Evolutionary conservation across 2,888 invertebrate species (phyloP).

Genomic region (Lypha dubia): DNA sequence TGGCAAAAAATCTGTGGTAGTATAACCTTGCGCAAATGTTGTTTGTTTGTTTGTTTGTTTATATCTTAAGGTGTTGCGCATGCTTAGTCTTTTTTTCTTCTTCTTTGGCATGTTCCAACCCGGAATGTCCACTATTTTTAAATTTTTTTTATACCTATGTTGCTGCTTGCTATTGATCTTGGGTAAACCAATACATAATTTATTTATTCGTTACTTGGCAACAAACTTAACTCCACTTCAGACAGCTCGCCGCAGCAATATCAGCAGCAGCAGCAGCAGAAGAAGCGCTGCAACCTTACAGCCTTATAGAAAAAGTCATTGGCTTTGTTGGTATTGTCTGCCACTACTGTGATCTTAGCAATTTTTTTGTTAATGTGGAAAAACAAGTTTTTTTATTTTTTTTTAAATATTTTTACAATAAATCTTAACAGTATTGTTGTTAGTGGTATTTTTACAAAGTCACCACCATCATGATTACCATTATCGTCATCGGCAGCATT

Average conservation of each 20-base stretch:
- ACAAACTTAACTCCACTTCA: conserved; percentile 41
- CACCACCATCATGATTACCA: conserved; percentile 27
- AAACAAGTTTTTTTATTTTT: conserved; percentile 57
- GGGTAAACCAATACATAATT: no score
- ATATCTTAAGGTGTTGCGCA: conserved; percentile 56
- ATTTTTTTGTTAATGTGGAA: conserved; percentile 26
- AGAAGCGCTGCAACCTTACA: conserved; percentile 1
- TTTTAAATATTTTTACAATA: conserved; percentile 49
- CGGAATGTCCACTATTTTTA: conserved; percentile 49
- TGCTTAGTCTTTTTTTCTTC: conserved; percentile 12
- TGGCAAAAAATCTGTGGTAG: conserved; percentile 31
- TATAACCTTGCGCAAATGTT: conserved; percentile 64
- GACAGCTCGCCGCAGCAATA: background rate
- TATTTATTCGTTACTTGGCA: conserved; percentile 19
- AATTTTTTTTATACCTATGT: conserved; percentile 43
- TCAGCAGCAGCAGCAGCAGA: conserved; percentile 27
- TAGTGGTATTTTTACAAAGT: conserved; percentile 58
- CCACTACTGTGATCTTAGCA: conserved; percentile 15
- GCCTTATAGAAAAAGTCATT: conserved; percentile 42
- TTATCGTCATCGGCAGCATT: conserved; percentile 6
- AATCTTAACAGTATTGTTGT: conserved; percentile 56
- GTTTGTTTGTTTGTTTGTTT: conserved; percentile 12
- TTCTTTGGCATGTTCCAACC: background rate
- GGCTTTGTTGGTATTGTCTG: conserved; percentile 35
- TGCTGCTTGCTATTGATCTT: conserved; percentile 67